Base-by-base conservation (phyloP, 2,888 invertebrate genomes). In the Leptodirus hochenwartii region DNA sequence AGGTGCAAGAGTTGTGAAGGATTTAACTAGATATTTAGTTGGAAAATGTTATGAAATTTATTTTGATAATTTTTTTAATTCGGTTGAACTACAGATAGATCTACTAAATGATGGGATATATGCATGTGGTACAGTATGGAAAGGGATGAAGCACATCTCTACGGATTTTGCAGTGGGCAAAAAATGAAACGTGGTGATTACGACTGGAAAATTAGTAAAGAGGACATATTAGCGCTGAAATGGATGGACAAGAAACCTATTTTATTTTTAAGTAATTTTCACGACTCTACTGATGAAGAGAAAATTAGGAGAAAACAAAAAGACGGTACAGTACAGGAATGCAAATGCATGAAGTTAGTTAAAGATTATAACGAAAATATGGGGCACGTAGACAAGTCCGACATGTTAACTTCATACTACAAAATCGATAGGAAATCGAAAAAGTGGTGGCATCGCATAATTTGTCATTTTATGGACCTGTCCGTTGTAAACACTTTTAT, bases 171-270 rank as follows among this genome's bases (percentile, higher is more conserved):
- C 6, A 20, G 8, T 9, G n/a, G 20, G 20, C 20, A 20, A 20
- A 20, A 20, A 20, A 8, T 20, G n/a, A 20, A 20, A 20, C 20
- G 20, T 20, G n/a, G 20, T 20, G 20, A 20, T 20, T 20, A 8
- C 20, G 20, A 20, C n/a, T 6, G 8, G 8, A 20, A n/a, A 20
- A n/a, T 9, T 8, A 20, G 6, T 20, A 20, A 20, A 6, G 20
- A 20, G 6, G 20, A n/a, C n/a, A 8, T 20, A 8, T 20, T 9
- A 8, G 20, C n/a, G 6, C 6, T 20, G 8, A 20, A 20, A 20
- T 20, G 20, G 20, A 20, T 20, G 6, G 8, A 20, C n/a, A 20
- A 20, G n/a, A 8, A n/a, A 20, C 20, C 20, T 20, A 20, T 20
- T 20, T 20, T 6, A 8, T 8, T 20, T 9, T 6, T 9, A 6